phyloP scores from a whole-genome alignment of 2,888 invertebrate species.

The Norana najaformis region DNA sequence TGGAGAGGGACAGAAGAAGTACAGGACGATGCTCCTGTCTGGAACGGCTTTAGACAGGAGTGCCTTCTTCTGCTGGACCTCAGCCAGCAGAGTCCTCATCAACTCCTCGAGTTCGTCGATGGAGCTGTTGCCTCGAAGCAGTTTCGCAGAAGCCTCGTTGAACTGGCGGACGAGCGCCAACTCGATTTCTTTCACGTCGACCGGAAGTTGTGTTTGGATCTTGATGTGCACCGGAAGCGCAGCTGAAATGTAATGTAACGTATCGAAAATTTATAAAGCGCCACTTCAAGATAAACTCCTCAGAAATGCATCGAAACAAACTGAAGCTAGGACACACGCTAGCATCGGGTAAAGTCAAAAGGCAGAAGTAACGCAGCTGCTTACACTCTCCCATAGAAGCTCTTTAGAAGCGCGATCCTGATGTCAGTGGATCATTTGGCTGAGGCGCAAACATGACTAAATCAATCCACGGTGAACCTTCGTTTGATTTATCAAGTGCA shows the following conservation, averaged over 20 bases:
- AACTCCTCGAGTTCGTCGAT: neutral
- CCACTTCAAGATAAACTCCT: too few relatives aligned
- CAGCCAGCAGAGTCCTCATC: neutral
- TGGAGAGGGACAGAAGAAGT: neutral
- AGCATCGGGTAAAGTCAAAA: too few relatives aligned
- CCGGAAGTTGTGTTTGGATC: neutral
- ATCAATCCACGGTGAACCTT: too few relatives aligned
- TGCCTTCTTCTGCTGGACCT: neutral
- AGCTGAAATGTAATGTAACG: too few relatives aligned
- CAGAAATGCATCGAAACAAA: neutral
- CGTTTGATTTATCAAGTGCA: too few relatives aligned
- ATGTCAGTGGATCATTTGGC: too few relatives aligned
- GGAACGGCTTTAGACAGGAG: neutral
- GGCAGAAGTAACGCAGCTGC: too few relatives aligned
- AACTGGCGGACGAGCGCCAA: neutral
- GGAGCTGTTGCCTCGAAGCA: neutral
- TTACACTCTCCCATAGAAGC: too few relatives aligned
- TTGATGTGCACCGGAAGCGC: neutral
- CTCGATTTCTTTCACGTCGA: neutral
- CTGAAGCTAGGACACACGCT: neutral
- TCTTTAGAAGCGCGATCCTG: too few relatives aligned
- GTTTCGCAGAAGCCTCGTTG: neutral
- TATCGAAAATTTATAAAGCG: too few relatives aligned
- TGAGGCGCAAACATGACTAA: too few relatives aligned
- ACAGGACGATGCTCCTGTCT: neutral